phyloP scores from a whole-genome alignment of 2,888 invertebrate species.

The Calameuta pallipes region DNA sequence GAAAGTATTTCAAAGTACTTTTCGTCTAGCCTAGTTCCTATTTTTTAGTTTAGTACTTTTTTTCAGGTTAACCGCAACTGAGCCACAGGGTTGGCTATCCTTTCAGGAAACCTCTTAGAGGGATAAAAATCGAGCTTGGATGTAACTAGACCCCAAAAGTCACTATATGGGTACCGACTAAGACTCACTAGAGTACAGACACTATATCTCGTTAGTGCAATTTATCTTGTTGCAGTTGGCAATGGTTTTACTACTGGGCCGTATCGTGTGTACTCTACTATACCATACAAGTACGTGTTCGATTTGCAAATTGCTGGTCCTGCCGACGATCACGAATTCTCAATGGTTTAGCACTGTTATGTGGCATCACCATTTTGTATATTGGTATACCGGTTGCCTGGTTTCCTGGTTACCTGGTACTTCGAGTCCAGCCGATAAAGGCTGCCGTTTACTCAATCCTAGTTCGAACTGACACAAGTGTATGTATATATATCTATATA shows the following conservation, averaged over 20 bases:
- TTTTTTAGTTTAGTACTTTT: neutral
- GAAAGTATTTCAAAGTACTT: neutral
- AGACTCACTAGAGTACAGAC: neutral
- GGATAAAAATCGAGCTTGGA: neutral
- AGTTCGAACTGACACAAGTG: conserved; percentile 11
- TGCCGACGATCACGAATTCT: neutral
- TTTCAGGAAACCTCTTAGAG: neutral
- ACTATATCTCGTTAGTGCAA: neutral
- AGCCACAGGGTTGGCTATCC: neutral
- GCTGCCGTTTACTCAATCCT: neutral
- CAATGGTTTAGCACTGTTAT: neutral
- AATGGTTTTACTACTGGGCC: neutral
- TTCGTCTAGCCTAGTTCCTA: neutral
- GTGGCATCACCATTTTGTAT: neutral
- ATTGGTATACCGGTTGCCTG: neutral
- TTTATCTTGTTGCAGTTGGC: neutral
- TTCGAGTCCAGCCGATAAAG: neutral
- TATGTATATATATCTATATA: too few relatives aligned
- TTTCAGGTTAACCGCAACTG: neutral
- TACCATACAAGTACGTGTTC: neutral
- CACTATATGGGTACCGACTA: neutral
- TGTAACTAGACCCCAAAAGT: neutral
- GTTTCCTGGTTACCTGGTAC: neutral
- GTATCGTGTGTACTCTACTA: neutral
- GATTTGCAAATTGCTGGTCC: neutral